phyloP scores from a whole-genome alignment of 1,140 invertebrate genomes.

The Polypedilum vanderplanki region DNA sequence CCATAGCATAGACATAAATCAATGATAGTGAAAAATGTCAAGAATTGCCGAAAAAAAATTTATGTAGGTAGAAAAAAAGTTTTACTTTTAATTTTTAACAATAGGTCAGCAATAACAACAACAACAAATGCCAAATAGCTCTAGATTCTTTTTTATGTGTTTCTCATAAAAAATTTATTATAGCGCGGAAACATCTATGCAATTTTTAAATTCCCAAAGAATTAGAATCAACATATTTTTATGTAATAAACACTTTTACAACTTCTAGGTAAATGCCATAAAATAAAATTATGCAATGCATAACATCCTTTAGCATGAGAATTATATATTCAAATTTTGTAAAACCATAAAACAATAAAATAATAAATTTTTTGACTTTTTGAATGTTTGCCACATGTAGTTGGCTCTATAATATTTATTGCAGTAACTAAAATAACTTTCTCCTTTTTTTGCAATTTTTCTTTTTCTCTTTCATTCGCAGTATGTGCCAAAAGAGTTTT shows the following conservation, averaged over 20 bases:
- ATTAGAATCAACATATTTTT: background rate
- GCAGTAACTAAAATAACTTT: constrained; percentile 4
- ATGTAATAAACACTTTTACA: constrained; percentile 6
- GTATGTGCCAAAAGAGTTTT: no score
- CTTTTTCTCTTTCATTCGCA: no score
- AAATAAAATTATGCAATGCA: background rate
- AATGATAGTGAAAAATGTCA: constrained; percentile 14
- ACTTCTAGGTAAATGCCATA: constrained; percentile 17
- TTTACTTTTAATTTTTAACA: background rate
- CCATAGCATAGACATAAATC: constrained; percentile 1
- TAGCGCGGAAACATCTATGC: constrained; percentile 16
- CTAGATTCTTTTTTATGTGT: background rate
- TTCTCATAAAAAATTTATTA: background rate
- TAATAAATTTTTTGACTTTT: background rate
- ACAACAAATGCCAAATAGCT: background rate
- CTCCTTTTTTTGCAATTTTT: background rate
- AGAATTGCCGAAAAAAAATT: background rate
- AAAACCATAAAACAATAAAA: constrained; percentile 19
- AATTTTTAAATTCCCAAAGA: background rate
- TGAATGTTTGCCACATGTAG: background rate
- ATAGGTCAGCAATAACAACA: background rate
- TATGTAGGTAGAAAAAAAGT: background rate
- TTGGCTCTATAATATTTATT: background rate
- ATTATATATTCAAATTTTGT: constrained; percentile 1
- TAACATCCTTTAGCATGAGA: background rate